These are phyloP conservation scores for Dynastes hyllus DNA, from an alignment of 2,888 invertebrate species.

Conservation along the genomic window DNA sequence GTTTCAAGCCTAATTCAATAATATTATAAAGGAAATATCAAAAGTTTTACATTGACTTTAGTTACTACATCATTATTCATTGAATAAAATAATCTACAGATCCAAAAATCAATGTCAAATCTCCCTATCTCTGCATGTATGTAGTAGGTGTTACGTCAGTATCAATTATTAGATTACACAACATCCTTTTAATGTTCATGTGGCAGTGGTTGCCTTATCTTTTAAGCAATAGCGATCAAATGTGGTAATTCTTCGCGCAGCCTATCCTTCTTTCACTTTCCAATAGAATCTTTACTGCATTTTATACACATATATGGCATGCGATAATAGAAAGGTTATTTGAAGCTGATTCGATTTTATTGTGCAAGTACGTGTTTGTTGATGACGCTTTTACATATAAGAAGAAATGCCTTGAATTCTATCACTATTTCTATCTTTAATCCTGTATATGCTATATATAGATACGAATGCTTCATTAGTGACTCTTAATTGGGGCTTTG, in stretches of 20 bases:
- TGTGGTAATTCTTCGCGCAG: background rate
- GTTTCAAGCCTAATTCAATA: no score
- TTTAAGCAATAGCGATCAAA: background rate
- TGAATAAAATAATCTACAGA: background rate
- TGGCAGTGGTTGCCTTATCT: background rate
- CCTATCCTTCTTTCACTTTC: conserved; percentile 1
- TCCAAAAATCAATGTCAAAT: background rate
- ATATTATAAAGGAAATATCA: no score
- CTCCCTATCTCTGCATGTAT: background rate
- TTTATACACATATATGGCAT: background rate
- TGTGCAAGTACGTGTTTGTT: background rate
- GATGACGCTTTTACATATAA: background rate
- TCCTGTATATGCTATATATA: background rate
- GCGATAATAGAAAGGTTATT: background rate
- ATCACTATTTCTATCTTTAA: conserved; percentile 2
- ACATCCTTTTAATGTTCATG: background rate
- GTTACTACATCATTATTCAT: background rate
- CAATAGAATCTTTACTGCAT: background rate
- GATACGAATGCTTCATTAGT: no score
- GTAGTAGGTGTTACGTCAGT: background rate
- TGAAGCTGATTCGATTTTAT: conserved; percentile 2
- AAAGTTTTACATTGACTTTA: background rate
- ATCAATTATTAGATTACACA: background rate
- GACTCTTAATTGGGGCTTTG: no score
- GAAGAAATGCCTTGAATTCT: background rate